A percentile compares a stretch with the other conserved stretches of the same genome.
These are phyloP conservation scores for Clangula hyemalis DNA, from an alignment of 2,797 vertebrate genomes.

Conservation along the genomic window DNA sequence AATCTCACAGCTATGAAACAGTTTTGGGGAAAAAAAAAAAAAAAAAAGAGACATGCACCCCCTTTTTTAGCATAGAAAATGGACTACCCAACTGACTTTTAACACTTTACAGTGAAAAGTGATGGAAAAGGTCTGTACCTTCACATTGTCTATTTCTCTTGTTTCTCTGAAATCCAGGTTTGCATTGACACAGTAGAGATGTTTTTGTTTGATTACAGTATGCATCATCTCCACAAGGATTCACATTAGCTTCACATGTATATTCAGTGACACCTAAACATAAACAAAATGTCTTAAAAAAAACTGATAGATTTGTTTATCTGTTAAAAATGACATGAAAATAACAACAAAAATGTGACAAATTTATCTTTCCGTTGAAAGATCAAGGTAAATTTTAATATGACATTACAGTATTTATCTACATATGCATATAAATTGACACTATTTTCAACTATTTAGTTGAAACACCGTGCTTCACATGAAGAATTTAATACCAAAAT, in stretches of 20 bases:
- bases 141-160: constrained; percentile 90
- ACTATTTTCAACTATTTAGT: background rate
- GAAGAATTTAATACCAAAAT: background rate
- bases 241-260: constrained; percentile 91
- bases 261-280: constrained; percentile 85
- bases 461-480: background rate
- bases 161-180: constrained; percentile 94
- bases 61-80: background rate
- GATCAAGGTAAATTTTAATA: background rate
- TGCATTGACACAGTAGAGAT: constrained; percentile 92
- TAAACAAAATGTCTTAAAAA: background rate
- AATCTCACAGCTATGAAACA: background rate
- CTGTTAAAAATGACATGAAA: background rate
- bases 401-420: background rate
- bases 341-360: background rate
- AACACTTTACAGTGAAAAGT: background rate
- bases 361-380: background rate
- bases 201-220: constrained; percentile 93
- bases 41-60: fast-evolving
- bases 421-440: background rate
- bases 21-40: background rate
- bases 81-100: background rate
- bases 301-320: background rate
- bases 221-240: constrained; percentile 95
- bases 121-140: constrained; percentile 82